Base-by-base conservation (phyloP, 2,888 invertebrate species). In the Drosophila diplacantha region DNA sequence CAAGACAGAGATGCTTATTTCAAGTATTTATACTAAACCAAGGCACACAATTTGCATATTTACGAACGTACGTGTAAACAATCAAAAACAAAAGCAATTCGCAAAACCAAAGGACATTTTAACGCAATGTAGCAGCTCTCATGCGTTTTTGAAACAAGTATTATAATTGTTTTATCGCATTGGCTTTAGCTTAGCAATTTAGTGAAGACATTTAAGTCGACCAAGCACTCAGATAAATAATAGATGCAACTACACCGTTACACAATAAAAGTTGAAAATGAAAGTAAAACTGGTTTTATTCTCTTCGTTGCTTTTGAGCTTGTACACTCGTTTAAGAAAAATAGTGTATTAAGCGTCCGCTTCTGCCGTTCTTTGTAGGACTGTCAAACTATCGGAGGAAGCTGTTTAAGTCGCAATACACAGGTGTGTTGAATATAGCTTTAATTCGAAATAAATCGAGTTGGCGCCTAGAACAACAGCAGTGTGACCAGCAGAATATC, bases 241-340 rank as follows among this genome's bases (percentile, higher is more conserved):
- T 79, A 79, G 74, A 56, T 76, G 66, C 82, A 81, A 71, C 55
- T 56, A 72, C 60, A 70, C 34, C 55, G 81, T 82, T 74, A 67
- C 67, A 58, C 37, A 82, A 82, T 80, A 81, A 84, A 71, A 71
- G 69, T 69, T 52, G 11, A 63, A 73, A 69, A 73, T 37, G 29
- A 31, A 41, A n/a, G 2, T n/a, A 41, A 9, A 11, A 16, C 14
- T 5, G 3, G 14, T 24, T 24, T 54, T 12, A n/a, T 8, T 41
- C 9, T 34, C 12, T 4, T 14, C 12, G 22, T 12, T 16, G 18
- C 12, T 20, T 26, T 16, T 14, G 7, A 14, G 16, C 18, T 18
- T 24, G 5, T 8, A 7, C 3, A 14, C n/a, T 24, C 34, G 12
- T 11, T 12, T 9, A 5, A 29, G 0, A 7, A 7, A n/a, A 0